These are phyloP conservation scores for Leptopilina clavipes DNA, from an alignment of 1,140 invertebrate genomes.

Conservation along the genomic window DNA sequence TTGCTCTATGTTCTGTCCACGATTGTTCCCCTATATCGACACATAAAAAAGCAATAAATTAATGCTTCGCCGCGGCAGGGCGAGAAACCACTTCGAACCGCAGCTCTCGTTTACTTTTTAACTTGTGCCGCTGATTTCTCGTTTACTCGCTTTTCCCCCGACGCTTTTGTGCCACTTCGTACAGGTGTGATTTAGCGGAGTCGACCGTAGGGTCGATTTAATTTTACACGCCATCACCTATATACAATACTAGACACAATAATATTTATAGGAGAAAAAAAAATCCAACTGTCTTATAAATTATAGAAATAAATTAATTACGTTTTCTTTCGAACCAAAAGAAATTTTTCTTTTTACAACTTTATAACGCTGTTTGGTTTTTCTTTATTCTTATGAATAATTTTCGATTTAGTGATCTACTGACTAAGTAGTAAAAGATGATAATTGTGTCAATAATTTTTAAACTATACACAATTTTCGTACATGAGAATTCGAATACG, in stretches of 20 bases:
- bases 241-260: background rate
- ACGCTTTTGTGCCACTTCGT: slow-evolving; percentile 28
- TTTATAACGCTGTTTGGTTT: no score
- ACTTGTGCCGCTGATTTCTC: slow-evolving; percentile 31
- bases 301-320: no score
- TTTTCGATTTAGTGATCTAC: no score
- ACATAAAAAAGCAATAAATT: slow-evolving; percentile 29
- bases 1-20: background rate
- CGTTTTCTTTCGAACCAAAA: no score
- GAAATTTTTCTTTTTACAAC: no score
- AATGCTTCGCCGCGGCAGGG: slow-evolving; percentile 5
- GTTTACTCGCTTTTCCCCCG: slow-evolving; percentile 31
- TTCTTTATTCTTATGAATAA: no score
- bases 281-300: no score
- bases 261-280: background rate
- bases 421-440: no score
- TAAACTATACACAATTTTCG: background rate
- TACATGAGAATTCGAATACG: background rate
- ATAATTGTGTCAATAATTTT: no score
- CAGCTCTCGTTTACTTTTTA: slow-evolving; percentile 32
- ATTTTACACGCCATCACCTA: slow-evolving; percentile 18
- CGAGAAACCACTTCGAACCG: slow-evolving; percentile 26
- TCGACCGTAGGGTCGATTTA: slow-evolving; percentile 17
- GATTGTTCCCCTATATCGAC: slow-evolving; percentile 27
- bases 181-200: slow-evolving; percentile 27